Evolutionary conservation across 2,888 invertebrate species (phyloP), one percentile per base, ranked within the genome.

Genomic region (Drosophila testacea): DNA sequence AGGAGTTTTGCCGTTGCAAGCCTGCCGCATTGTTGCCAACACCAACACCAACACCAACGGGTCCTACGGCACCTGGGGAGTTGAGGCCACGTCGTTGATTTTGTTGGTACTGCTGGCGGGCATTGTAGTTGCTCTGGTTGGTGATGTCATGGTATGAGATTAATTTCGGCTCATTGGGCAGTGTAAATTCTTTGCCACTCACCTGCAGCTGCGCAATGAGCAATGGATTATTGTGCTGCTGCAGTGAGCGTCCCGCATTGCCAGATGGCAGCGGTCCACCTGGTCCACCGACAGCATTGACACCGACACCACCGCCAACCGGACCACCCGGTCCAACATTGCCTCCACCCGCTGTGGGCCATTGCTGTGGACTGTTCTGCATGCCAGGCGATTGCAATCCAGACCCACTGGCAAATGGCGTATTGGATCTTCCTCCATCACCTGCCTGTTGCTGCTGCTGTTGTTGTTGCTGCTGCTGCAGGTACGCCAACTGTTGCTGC

Each of bases 201-300:
- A 96, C 96, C 91, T 96, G 95, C 87, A 97, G 93, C 93, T 97
- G 97, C 83, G 96, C 96, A 93, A 96, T 96, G 88, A 98, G 94
- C 97, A 98, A 97, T 34, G 97, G 97, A 93, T 97, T 97, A 93
- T 97, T 97, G 92, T 97, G 96, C 92, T 96, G 96, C 88, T 96
- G 95, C 68, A 95, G 93, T 64, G 95, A 94, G 83, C 96, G 83
- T 48, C 72, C 91, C 46, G 87, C 67, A 65, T 73, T 88, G 52
- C 84, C 88, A n/a, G 67, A 60, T 1, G 72, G 69, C 61, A 77
- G 68, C 56, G 81, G 71, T 36, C 72, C 79, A 13, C 65, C 69
- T 2, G 68, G 60, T 2, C 51, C 65, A 30, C 68, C 76, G 0
- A 30, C 72, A 73, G 71, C 79, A 22, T 22, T 22, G 22, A 22